phyloP scores from a whole-genome alignment of 2,797 vertebrate species.

The Sternotherus odoratus region DNA sequence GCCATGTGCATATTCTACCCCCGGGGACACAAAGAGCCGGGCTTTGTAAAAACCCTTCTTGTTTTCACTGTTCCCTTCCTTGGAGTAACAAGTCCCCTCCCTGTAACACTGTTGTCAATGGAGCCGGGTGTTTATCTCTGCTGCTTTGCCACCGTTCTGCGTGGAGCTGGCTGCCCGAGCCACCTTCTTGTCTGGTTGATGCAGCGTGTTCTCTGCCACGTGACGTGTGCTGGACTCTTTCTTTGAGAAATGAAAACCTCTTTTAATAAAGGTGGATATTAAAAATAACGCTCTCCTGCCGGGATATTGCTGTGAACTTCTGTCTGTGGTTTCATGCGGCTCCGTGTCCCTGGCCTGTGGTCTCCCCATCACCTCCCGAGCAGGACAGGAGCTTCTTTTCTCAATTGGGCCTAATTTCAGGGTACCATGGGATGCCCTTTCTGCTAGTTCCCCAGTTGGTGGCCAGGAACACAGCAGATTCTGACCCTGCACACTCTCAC shows the following conservation, averaged over 20 bases:
- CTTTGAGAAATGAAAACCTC: neutral
- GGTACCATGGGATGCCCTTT: neutral
- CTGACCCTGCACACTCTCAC: neutral
- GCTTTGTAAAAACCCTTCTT: neutral
- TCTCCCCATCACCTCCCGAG: neutral
- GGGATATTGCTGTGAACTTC: neutral
- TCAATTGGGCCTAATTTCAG: neutral
- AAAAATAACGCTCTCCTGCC: neutral
- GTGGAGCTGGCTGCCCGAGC: neutral
- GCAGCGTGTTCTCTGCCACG: too few relatives aligned
- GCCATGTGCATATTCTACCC: too few relatives aligned
- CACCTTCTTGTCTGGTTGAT: too few relatives aligned
- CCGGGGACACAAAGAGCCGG: too few relatives aligned
- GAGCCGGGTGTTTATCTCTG: neutral
- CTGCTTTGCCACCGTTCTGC: neutral
- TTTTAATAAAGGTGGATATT: neutral
- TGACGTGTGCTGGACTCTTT: neutral
- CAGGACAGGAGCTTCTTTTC: too few relatives aligned
- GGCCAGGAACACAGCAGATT: neutral
- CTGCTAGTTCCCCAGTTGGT: too few relatives aligned
- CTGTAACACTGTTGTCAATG: neutral
- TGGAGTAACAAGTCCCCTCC: neutral
- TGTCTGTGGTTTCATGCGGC: neutral
- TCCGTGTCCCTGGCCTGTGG: neutral
- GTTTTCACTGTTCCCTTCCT: neutral